Evolutionary conservation across 2,797 vertebrate genomes (phyloP).

Genomic region (Dendrocincla tyrannina): DNA sequence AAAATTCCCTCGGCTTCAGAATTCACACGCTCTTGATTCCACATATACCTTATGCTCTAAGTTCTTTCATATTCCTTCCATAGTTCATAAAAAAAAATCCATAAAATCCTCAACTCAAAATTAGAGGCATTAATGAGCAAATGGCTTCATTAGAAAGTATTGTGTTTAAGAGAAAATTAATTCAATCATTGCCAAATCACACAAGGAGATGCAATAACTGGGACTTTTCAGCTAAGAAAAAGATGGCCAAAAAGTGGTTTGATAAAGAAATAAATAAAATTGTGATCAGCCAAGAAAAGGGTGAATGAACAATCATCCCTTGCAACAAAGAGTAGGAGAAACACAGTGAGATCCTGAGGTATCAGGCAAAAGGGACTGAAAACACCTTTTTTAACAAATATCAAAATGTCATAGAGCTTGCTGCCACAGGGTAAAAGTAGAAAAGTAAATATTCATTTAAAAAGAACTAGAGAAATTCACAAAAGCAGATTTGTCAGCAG

Average conservation of each 20-base stretch:
- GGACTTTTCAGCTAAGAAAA: not conserved
- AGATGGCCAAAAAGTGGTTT: not conserved
- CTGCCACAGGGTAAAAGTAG: not conserved
- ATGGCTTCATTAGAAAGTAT: constrained; percentile 20
- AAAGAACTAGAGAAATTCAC: not conserved
- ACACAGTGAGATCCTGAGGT: not conserved
- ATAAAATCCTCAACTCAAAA: not conserved
- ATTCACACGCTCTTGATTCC: not conserved
- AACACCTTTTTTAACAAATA: not conserved
- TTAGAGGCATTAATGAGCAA: not conserved
- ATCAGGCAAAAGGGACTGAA: not conserved
- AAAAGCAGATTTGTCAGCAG: not conserved
- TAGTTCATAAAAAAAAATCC: not conserved
- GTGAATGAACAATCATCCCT: not conserved
- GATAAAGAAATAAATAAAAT: not conserved
- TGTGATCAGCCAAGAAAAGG: not conserved
- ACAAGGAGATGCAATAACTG: not conserved
- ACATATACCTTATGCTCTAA: not conserved
- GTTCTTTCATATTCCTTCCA: not conserved
- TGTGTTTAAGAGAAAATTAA: constrained; percentile 18
- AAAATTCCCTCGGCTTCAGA: not conserved
- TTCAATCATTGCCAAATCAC: not conserved
- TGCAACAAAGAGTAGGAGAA: not conserved
- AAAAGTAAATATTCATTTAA: not conserved
- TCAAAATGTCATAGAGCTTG: not conserved